Evolutionary conservation across 1,140 invertebrate species (phyloP), one percentile per base, ranked within the genome.

Genomic region (Magallana angulata): DNA sequence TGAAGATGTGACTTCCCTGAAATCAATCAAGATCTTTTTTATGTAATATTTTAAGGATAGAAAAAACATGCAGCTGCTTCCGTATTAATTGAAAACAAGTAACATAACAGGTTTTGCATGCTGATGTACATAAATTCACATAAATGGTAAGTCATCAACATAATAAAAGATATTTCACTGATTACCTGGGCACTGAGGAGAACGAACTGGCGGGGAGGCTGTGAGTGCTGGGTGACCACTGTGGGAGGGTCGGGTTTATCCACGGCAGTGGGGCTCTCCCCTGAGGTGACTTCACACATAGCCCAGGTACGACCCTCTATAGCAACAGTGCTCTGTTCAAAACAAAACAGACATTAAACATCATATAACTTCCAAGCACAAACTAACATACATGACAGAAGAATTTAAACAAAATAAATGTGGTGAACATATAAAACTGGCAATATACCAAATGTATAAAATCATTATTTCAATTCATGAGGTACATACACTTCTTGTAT

Each of bases 301-400:
- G 97, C 97, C 97, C 98, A 98, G 0, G 97, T 97, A 8, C 96
- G 96, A 62, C 97, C 98, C 94, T 98, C 97, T 1, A 99, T 95
- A 30, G 96, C 96, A 80, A 97, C 93, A 84, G 97, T 96, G 16
- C 97, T 97, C 93, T 98, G 97, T 3, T 90, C 88, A 80, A 84
- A 36, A 81, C 30, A n/a, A 82, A 82, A 0, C 5, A 8, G 1
- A 5, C 12, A 82, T 57, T 18, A 24, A 30, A 48, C 36, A 48
- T 48, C 2, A 48, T 48, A 48, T 48, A 4, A 2, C 36, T 3
- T 48, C 5, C 5, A 48, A 48, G 36, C 36, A 48, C 5, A 48
- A 48, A 48, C 36, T 48, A 48, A 48, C 36, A 5, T 48, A 48
- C 1, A 48, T 48, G 36, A 48, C 36, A 48, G 1, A 48, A 5